Conservation (phyloP, 2,888 invertebrate species). For the Rutpela maculata region DNA sequence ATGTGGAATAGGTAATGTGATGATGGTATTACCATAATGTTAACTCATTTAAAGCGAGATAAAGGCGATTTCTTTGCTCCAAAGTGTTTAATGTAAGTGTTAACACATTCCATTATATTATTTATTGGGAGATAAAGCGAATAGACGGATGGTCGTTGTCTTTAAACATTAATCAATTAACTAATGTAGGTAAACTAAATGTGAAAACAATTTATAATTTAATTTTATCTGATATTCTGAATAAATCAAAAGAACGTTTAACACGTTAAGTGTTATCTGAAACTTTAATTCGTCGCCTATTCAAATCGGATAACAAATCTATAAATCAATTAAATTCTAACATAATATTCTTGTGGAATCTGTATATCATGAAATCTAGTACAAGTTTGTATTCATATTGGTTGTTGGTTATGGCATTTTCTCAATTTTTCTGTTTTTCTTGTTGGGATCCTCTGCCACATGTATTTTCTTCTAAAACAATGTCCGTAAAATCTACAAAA, state of each 20-base stretch:
- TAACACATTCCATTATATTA: conserved; percentile 32
- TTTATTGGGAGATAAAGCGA: conserved; percentile 36
- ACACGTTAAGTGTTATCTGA: conserved; percentile 3
- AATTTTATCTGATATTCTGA: background rate
- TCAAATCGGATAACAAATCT: background rate
- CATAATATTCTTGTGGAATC: background rate
- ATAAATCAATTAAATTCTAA: background rate
- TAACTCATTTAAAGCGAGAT: conserved; percentile 37
- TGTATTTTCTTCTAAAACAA: too few species aligned
- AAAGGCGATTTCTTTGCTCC: conserved; percentile 32
- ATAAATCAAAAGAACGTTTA: background rate
- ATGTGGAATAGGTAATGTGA: conserved; percentile 40
- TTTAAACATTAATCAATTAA: conserved; percentile 30
- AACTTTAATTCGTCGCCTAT: background rate
- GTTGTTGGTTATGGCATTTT: too few species aligned
- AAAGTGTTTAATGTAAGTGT: conserved; percentile 32
- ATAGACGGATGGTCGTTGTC: conserved; percentile 16
- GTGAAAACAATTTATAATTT: conserved; percentile 1
- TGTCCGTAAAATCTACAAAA: too few species aligned
- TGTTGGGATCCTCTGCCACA: too few species aligned
- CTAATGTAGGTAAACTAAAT: conserved; percentile 2
- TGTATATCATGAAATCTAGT: too few species aligned
- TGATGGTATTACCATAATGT: conserved; percentile 39
- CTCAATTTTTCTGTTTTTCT: too few species aligned
- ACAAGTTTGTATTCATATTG: too few species aligned